These are phyloP conservation scores for Junco hyemalis DNA, from an alignment of 2,113 vertebrate species.

Conservation along the genomic window DNA sequence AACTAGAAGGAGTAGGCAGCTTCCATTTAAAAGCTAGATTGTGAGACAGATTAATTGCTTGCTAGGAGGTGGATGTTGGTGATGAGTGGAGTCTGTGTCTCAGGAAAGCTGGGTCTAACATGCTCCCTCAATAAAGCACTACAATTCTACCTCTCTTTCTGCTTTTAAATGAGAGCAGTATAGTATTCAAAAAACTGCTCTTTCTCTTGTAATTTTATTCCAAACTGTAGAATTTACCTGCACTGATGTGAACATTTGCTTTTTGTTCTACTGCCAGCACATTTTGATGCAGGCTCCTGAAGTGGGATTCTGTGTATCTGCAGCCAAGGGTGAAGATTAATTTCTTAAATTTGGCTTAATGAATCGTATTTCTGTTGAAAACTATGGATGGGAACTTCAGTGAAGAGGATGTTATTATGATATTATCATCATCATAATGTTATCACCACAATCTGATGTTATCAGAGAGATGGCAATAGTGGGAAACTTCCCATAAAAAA, in stretches of 20 bases:
- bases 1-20: not conserved
- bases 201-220: not conserved
- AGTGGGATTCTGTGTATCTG: not conserved
- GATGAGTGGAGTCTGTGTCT: not conserved
- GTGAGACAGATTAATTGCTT: not conserved
- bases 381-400: not conserved
- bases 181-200: not conserved
- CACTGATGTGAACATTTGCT: not conserved
- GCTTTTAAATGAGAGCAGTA: not conserved
- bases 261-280: slow-evolving; percentile 29
- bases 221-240: not conserved
- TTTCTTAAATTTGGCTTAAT: slow-evolving; percentile 50
- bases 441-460: no score
- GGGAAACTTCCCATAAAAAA: not conserved
- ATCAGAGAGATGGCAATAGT: not conserved
- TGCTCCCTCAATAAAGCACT: not conserved
- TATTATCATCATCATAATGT: no score
- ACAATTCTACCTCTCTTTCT: not conserved
- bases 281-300: not conserved
- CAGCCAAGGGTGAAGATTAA: slow-evolving; percentile 14
- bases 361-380: slow-evolving; percentile 8
- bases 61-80: not conserved
- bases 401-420: not conserved
- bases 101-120: not conserved
- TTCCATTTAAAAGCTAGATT: not conserved